phyloP scores from a whole-genome alignment of 2,113 vertebrate genomes.

The Daubentonia madagascariensis region DNA sequence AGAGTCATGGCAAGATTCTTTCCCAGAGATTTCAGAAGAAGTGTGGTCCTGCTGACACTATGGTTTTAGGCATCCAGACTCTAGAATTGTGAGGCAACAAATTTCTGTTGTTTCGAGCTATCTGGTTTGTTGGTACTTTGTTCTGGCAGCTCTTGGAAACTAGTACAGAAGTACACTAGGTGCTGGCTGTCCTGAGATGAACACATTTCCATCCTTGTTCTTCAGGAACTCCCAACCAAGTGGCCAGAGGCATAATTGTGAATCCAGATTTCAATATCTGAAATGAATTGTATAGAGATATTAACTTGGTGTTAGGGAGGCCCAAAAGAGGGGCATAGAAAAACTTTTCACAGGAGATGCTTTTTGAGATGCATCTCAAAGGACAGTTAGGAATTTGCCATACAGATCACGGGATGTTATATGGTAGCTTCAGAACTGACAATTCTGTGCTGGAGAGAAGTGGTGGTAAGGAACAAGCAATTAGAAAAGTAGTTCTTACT shows the following conservation, averaged over 20 bases:
- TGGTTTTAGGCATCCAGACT: neutral
- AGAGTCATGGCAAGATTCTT: neutral
- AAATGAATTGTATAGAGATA: neutral
- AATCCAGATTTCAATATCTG: neutral
- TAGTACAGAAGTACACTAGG: rapidly evolving
- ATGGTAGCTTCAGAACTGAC: neutral
- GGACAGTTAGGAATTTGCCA: neutral
- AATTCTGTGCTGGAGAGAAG: neutral
- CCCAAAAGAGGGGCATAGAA: neutral
- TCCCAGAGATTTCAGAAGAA: neutral
- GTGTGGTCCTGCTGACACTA: neutral
- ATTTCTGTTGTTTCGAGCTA: neutral
- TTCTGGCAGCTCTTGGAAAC: neutral
- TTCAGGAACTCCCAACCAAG: neutral
- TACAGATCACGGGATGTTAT: neutral
- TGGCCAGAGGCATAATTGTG: neutral
- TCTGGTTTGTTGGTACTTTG: neutral
- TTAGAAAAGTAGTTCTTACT: neutral
- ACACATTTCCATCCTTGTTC: rapidly evolving
- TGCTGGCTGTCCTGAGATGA: neutral
- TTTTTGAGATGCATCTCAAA: neutral
- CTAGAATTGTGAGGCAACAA: neutral
- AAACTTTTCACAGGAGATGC: neutral
- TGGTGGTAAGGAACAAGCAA: neutral
- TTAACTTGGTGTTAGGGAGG: neutral